Percentiles rank a stretch among this genome's conserved stretches.
These are phyloP conservation scores for Potamarius usumacintae DNA, from an alignment of 2,113 vertebrate species.

Conservation along the genomic window DNA sequence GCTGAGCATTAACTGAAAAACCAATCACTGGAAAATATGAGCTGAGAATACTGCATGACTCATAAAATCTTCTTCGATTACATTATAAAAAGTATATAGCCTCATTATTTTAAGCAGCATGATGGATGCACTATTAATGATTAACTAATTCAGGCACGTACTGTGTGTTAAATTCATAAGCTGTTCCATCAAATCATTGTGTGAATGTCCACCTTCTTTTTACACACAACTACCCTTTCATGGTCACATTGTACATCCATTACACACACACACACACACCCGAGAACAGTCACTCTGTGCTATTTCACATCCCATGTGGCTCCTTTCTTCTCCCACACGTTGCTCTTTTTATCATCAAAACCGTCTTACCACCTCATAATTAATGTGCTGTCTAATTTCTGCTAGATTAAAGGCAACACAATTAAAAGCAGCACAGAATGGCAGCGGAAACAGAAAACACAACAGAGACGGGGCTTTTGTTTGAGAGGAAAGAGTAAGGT, in stretches of 20 bases:
- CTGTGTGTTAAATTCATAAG: slow-evolving; percentile 1
- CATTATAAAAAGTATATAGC: slow-evolving; percentile 10
- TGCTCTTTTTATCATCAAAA: slow-evolving; percentile 54
- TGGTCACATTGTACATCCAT: slow-evolving; percentile 11
- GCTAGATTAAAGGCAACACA: slow-evolving; percentile 66
- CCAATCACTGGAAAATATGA: slow-evolving; percentile 14
- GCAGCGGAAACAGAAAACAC: slow-evolving; percentile 26
- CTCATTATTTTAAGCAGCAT: slow-evolving; percentile 6
- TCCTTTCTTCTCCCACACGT: slow-evolving; percentile 39
- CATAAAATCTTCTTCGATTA: slow-evolving; percentile 12
- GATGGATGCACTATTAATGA: not conserved
- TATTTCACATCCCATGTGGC: slow-evolving; percentile 15
- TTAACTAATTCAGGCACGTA: not conserved
- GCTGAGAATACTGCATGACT: not conserved
- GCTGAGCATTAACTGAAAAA: not conserved
- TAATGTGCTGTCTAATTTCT: slow-evolving; percentile 61
- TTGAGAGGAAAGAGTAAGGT: not conserved
- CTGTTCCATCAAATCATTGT: not conserved
- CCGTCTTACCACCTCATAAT: slow-evolving; percentile 57
- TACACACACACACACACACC: slow-evolving; percentile 28
- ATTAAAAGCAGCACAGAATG: slow-evolving; percentile 52
- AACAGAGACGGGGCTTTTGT: slow-evolving; percentile 48
- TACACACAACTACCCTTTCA: slow-evolving; percentile 29
- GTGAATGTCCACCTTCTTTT: not conserved
- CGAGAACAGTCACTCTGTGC: not conserved